Evolutionary conservation across 2,888 invertebrate species (phyloP).

Genomic region (Fabriciana adippe): DNA sequence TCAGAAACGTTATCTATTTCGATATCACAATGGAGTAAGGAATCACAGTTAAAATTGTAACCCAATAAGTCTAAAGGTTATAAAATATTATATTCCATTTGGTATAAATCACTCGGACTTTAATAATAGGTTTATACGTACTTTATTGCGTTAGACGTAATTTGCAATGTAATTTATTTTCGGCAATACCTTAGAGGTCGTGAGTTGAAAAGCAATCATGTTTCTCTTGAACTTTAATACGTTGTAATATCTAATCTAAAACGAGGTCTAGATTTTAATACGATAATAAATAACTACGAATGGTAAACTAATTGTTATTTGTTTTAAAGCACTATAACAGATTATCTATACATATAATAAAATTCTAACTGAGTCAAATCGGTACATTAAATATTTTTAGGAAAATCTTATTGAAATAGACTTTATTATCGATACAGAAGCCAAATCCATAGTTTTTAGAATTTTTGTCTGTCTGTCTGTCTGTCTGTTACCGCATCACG

Average conservation of each 20-base stretch:
- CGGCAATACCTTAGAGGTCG: conserved; percentile 15
- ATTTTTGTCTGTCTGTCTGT: too few species aligned
- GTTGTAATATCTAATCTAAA: conserved; percentile 5
- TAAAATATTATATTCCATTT: not conserved
- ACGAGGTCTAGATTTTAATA: conserved; percentile 8
- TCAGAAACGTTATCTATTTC: too few species aligned
- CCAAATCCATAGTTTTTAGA: too few species aligned
- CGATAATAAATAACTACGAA: not conserved
- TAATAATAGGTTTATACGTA: not conserved
- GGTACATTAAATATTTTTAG: too few species aligned
- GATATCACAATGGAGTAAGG: too few species aligned
- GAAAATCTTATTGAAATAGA: too few species aligned
- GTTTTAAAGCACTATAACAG: too few species aligned
- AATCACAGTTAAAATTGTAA: too few species aligned
- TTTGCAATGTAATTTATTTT: conserved; percentile 14
- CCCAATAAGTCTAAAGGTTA: not conserved
- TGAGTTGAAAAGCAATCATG: conserved; percentile 16
- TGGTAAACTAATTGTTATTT: not conserved
- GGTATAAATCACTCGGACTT: not conserved
- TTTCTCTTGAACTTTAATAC: conserved; percentile 15
- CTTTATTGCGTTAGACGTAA: conserved; percentile 1
- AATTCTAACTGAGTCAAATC: too few species aligned
- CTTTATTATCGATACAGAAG: too few species aligned
- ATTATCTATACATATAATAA: too few species aligned
- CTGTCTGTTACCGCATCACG: too few species aligned